Evolutionary conservation across 2,888 invertebrate genomes (phyloP).

Genomic region (Coleophora deauratella): DNA sequence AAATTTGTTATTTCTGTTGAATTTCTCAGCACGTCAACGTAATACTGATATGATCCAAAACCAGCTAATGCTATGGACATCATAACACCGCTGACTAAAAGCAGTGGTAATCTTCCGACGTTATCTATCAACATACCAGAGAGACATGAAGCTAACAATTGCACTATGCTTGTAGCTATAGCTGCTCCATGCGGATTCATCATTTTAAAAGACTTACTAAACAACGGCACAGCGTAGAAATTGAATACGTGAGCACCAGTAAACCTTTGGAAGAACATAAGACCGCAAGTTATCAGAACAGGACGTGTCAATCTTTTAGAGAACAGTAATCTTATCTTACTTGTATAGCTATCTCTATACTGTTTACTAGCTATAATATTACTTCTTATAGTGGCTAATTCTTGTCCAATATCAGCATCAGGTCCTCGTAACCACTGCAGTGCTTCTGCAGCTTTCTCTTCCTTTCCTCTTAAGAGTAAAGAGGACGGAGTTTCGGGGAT

Average conservation of each 20-base stretch:
- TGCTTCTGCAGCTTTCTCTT: conserved; percentile 82
- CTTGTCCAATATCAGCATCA: conserved; percentile 82
- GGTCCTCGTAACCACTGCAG: conserved; percentile 87
- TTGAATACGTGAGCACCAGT: conserved; percentile 88
- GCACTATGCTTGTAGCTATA: conserved; percentile 87
- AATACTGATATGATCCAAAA: conserved; percentile 89
- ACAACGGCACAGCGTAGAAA: conserved; percentile 89
- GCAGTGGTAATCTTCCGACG: conserved; percentile 86
- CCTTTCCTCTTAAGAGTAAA: conserved; percentile 82
- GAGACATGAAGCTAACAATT: conserved; percentile 85
- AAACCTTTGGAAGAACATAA: conserved; percentile 92
- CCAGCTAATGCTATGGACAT: conserved; percentile 89
- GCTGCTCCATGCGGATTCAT: conserved; percentile 89
- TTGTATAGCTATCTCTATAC: conserved; percentile 43
- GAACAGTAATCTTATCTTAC: conserved; percentile 47
- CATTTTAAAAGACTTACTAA: conserved; percentile 85
- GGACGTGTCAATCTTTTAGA: conserved; percentile 76
- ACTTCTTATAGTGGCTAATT: conserved; percentile 80
- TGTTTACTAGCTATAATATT: conserved; percentile 75
- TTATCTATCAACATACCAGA: conserved; percentile 90
- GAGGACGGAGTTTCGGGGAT: conserved; percentile 93
- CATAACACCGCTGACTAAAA: conserved; percentile 87
- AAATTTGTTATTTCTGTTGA: conserved; percentile 39
- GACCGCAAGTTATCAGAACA: conserved; percentile 84
- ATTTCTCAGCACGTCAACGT: conserved; percentile 76